Conservation (phyloP, 1,140 invertebrate genomes). For the Pinna nobilis region DNA sequence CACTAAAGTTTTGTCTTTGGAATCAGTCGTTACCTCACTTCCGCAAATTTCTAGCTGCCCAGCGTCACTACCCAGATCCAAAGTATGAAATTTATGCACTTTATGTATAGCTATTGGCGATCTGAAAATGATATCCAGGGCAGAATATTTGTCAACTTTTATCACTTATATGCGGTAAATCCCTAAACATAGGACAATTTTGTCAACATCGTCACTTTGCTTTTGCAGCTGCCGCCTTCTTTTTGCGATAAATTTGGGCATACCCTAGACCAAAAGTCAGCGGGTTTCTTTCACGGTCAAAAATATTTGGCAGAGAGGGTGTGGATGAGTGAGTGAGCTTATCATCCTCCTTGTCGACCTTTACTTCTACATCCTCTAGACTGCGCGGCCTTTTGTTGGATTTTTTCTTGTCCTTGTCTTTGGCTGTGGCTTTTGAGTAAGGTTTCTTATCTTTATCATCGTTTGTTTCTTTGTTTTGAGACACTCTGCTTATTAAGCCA, state of each 20-base stretch:
- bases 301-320: constrained; percentile 33
- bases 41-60: too few species aligned
- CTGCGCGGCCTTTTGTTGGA: constrained; percentile 26
- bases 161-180: too few species aligned
- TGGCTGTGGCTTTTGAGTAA: constrained; percentile 31
- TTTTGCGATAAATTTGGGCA: constrained; percentile 30
- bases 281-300: constrained; percentile 9
- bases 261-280: constrained; percentile 35
- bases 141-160: too few species aligned
- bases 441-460: constrained; percentile 25
- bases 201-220: not conserved
- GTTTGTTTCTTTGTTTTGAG: not conserved
- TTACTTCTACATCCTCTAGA: constrained; percentile 36
- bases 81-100: too few species aligned
- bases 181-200: too few species aligned
- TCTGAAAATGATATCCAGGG: too few species aligned
- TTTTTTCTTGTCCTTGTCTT: not conserved
- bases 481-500: not conserved
- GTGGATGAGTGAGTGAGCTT: constrained; percentile 34
- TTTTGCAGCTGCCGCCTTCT: constrained; percentile 22
- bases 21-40: too few species aligned
- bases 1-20: too few species aligned
- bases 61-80: too few species aligned
- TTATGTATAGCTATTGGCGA: too few species aligned
- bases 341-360: constrained; percentile 30